Evolutionary conservation across 2,797 vertebrate species (phyloP), one percentile per base, ranked within the genome.

Genomic region (Dendrocincla tyrannina): DNA sequence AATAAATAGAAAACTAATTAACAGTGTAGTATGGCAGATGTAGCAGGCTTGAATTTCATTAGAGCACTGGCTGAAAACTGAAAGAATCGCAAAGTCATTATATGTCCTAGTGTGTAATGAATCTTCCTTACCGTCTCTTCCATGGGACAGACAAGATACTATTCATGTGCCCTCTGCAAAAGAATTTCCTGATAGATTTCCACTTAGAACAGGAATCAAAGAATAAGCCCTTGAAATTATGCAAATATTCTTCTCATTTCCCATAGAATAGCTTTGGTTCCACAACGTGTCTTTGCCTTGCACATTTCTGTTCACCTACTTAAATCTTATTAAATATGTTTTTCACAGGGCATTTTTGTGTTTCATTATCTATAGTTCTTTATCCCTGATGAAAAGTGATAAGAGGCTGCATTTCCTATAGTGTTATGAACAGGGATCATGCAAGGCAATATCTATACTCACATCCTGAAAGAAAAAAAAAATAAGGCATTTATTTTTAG

Each of bases 1-100:
- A 98, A 98, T 98, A 98, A 98, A 98, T 97, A 98, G 98, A 97
- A 98, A 98, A 98, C 97, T 98, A 98, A 98, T 98, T 98, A 98
- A 98, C 97, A 98, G 96, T 92, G 96, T 80, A 73, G 75, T 80
- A 84, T 67, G 93, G 96, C 97, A 96, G 97, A 97, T 96, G 97
- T 95, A 95, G 91, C 96, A 94, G 96, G 94, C 94, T 95, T 96
- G 95, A 95, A 97, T 98, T 98, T 98, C 97, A 98, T 98, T 97
- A 98, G 91, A 97, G 91, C 82, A 77, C 90, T 95, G 91, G 75
- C 95, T 96, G 96, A 93, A 95, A 95, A 96, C 81, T 42, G 85
- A 95, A 95, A 83, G 89, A 93, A 92, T 94, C n/a, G 22, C 66
- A 2, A 96, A 94, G 95, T 88, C 53, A 0, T 93, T 95, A 39